Percentiles rank a stretch among this genome's conserved stretches.
Evolutionary conservation across 2,113 vertebrate genomes (phyloP).

Genomic region (Herpailurus yagouaroundi): DNA sequence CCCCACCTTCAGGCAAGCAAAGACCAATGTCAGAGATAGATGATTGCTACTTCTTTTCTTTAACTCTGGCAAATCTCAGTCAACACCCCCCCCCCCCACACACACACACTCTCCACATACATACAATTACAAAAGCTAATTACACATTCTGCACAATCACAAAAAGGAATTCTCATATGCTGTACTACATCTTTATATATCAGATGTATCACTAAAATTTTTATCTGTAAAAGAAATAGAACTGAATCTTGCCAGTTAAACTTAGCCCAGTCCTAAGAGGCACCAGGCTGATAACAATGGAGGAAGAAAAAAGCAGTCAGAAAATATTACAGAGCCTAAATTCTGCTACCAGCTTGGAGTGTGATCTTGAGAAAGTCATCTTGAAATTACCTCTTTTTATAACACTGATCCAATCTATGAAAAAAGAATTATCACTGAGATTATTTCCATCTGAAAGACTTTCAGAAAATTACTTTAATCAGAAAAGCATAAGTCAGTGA

Average conservation of each 20-base stretch:
- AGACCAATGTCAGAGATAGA: not conserved
- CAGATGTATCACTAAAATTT: not conserved
- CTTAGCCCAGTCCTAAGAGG: not conserved
- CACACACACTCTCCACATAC: not conserved
- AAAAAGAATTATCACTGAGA: not conserved
- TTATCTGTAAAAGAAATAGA: not conserved
- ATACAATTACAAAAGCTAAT: not conserved
- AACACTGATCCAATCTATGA: not conserved
- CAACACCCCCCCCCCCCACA: fast-evolving
- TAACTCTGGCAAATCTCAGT: not conserved
- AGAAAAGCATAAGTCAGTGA: not conserved
- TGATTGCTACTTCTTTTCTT: not conserved
- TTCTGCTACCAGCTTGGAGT: not conserved
- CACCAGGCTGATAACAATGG: not conserved
- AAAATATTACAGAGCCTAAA: not conserved
- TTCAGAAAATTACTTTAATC: not conserved
- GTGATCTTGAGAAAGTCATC: not conserved
- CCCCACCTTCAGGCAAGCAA: not conserved
- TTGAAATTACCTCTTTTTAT: not conserved
- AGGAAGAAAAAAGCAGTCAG: not conserved
- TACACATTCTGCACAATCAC: not conserved
- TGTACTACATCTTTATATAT: not conserved
- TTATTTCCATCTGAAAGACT: not conserved
- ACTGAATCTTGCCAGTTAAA: not conserved
- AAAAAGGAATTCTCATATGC: not conserved